phyloP scores from a whole-genome alignment of 2,113 vertebrate species.

The Ammospiza caudacuta region DNA sequence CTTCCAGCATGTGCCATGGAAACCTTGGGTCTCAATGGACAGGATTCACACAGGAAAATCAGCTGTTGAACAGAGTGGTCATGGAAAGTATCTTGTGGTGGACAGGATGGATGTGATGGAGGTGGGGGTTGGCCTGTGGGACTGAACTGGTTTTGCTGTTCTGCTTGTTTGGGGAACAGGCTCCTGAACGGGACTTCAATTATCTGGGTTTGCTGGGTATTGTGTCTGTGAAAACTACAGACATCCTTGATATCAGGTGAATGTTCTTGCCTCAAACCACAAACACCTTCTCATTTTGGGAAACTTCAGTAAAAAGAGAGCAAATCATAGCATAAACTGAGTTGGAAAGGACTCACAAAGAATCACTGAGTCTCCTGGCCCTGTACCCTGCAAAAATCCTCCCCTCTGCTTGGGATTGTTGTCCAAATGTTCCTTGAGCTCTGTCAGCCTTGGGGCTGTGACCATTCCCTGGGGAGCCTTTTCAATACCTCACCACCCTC shows the following conservation, averaged over 20 bases:
- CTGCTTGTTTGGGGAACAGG: not conserved
- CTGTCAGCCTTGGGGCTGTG: not conserved
- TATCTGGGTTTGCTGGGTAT: not conserved
- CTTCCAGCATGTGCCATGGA: rapidly evolving
- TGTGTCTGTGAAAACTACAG: not conserved
- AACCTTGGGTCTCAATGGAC: not conserved
- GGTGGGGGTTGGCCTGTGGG: not conserved
- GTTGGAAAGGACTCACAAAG: not conserved
- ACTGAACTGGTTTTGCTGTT: not conserved
- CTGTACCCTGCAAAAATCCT: not conserved
- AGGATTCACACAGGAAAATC: not conserved
- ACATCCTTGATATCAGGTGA: not conserved
- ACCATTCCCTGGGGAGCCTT: not conserved
- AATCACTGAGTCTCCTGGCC: not conserved
- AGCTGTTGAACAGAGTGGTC: not conserved
- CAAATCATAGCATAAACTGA: not conserved
- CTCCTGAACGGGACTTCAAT: not conserved
- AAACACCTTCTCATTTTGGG: not conserved
- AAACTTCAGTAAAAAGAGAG: not conserved
- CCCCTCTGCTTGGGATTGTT: not conserved
- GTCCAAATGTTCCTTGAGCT: not conserved
- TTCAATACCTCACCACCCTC: not conserved
- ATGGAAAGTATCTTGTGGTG: not conserved
- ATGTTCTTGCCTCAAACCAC: not conserved
- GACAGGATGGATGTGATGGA: not conserved